These are phyloP conservation scores for Alligator mississippiensis DNA, from an alignment of 2,113 vertebrate genomes.

Conservation along the genomic window DNA sequence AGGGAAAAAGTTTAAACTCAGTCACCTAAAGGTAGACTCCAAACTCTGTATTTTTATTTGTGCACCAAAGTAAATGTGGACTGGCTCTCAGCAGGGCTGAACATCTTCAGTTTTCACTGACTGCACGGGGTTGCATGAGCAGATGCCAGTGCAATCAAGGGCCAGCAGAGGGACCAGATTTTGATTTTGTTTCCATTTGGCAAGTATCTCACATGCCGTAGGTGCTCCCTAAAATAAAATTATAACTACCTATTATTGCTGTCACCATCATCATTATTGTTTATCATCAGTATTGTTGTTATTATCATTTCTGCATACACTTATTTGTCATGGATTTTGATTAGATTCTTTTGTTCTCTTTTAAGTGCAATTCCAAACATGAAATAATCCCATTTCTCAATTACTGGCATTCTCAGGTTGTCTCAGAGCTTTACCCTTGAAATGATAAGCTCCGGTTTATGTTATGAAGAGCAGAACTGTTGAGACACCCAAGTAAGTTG, in stretches of 20 bases:
- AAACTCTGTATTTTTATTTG: rapidly evolving
- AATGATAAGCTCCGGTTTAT: not conserved
- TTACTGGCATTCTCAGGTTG: not conserved
- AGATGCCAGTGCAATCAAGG: not conserved
- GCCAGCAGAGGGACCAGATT: rapidly evolving
- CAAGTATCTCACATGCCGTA: rapidly evolving
- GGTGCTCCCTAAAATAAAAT: not conserved
- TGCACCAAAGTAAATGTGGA: not conserved
- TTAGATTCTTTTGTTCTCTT: not conserved
- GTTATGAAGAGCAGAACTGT: not conserved
- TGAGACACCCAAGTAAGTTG: not conserved
- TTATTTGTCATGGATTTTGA: not conserved
- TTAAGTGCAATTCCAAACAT: not conserved
- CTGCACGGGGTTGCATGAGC: not conserved
- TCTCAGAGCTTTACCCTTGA: not conserved
- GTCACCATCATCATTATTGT: rapidly evolving
- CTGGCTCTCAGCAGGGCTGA: not conserved
- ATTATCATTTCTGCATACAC: not conserved
- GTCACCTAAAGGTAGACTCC: no score
- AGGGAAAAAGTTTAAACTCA: not conserved
- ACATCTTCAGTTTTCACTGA: not conserved
- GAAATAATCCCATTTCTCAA: not conserved
- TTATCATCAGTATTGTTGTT: not conserved
- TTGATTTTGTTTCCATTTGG: not conserved
- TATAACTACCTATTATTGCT: rapidly evolving